Percentiles rank a stretch among this genome's conserved stretches.
Conservation (phyloP, 2,797 vertebrate genomes). For the Myioborus melanocephalus region DNA sequence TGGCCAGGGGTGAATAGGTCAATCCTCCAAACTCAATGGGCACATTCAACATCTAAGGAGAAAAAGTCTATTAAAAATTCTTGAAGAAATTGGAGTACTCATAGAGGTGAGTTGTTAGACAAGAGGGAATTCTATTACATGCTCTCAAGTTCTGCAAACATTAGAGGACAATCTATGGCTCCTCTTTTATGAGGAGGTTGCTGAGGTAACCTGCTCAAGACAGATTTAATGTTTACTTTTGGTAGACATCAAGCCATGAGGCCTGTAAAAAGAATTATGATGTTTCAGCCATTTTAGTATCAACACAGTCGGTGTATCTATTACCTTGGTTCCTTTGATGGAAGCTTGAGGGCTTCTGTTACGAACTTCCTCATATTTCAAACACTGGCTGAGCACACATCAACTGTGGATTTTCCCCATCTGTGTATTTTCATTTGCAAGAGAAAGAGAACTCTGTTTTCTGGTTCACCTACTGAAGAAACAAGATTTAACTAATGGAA, state of each 20-base stretch:
- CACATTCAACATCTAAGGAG: conserved; percentile 12
- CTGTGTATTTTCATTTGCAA: neutral
- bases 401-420: neutral
- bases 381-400: neutral
- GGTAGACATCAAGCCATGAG: neutral
- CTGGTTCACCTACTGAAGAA: neutral
- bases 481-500: neutral
- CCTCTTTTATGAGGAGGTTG: neutral
- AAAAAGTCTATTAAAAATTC: conserved; percentile 13
- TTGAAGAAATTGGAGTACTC: conserved; percentile 25
- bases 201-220: conserved; percentile 8
- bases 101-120: neutral
- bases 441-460: neutral
- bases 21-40: neutral
- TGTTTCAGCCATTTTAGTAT: conserved; percentile 7
- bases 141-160: conserved; percentile 35
- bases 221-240: conserved; percentile 31
- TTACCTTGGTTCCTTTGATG: conserved; percentile 23
- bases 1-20: conserved; percentile 14
- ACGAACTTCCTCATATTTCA: conserved; percentile 23
- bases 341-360: neutral
- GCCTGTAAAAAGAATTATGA: conserved; percentile 44
- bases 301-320: neutral
- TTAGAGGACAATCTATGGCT: neutral
- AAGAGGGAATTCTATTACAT: conserved; percentile 32